Percentiles rank a stretch among this genome's conserved stretches.
These are phyloP conservation scores for Bembecia ichneumoniformis DNA, from an alignment of 2,888 invertebrate genomes.

Conservation along the genomic window DNA sequence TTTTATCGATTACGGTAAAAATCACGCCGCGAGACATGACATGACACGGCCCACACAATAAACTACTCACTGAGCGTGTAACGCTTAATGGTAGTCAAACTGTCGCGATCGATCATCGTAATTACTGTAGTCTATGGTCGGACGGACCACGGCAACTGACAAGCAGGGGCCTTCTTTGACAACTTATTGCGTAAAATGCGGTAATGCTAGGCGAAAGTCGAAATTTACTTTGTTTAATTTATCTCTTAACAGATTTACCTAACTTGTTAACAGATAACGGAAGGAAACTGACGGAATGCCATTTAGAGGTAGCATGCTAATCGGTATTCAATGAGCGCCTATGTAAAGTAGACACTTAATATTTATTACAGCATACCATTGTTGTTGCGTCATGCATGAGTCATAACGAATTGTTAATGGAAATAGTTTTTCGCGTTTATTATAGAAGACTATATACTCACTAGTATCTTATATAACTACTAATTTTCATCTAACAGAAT, in stretches of 20 bases:
- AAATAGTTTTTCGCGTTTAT: too few relatives aligned
- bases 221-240: conserved; percentile 12
- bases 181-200: conserved; percentile 16
- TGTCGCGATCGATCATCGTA: conserved; percentile 58
- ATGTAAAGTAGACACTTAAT: conserved; percentile 32
- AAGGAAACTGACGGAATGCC: conserved; percentile 20
- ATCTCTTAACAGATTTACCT: background rate
- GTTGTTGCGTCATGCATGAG: conserved; percentile 37
- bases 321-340: conserved; percentile 34
- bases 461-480: too few relatives aligned
- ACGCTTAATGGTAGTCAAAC: conserved; percentile 32
- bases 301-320: conserved; percentile 46
- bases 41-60: conserved; percentile 29
- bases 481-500: too few relatives aligned
- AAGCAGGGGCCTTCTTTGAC: conserved; percentile 48
- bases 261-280: conserved; percentile 19
- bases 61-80: conserved; percentile 35
- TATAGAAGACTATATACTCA: too few relatives aligned
- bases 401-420: conserved; percentile 15
- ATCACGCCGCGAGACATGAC: conserved; percentile 19
- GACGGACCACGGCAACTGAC: conserved; percentile 35
- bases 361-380: conserved; percentile 27
- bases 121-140: conserved; percentile 31
- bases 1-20: conserved; percentile 43
- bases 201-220: conserved; percentile 30